Conservation (phyloP, 2,113 vertebrate genomes). For the Colinus virginianus region DNA sequence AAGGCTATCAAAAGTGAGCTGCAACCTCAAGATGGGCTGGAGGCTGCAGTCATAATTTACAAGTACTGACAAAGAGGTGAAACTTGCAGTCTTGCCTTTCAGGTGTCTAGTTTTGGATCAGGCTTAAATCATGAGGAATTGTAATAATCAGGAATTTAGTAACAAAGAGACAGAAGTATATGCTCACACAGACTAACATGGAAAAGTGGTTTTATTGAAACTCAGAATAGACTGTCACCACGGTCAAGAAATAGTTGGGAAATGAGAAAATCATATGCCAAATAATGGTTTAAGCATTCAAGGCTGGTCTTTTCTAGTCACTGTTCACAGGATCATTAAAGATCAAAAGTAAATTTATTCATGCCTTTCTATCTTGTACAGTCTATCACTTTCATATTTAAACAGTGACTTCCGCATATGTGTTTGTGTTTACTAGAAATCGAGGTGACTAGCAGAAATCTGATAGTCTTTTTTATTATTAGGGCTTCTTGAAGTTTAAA, state of each 20-base stretch:
- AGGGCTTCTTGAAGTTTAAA: conserved; percentile 58
- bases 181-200: accelerated
- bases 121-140: background rate
- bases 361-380: background rate
- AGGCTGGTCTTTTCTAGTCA: background rate
- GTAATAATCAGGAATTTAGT: background rate
- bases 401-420: background rate
- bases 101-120: background rate
- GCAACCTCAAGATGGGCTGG: background rate
- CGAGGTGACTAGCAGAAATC: conserved; percentile 25
- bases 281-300: background rate
- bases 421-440: conserved; percentile 56
- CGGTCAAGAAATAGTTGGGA: conserved; percentile 13
- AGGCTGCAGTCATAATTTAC: background rate
- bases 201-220: background rate
- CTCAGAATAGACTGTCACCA: background rate
- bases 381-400: conserved; percentile 44
- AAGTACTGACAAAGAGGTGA: accelerated
- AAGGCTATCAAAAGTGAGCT: background rate
- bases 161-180: background rate
- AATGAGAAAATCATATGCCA: background rate
- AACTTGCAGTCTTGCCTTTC: background rate
- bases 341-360: conserved; percentile 53
- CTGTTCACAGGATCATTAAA: conserved; percentile 8
- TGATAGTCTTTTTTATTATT: conserved; percentile 47